These are phyloP conservation scores for Apodemus agrarius DNA, from an alignment of 2,797 vertebrate species.

Conservation along the genomic window DNA sequence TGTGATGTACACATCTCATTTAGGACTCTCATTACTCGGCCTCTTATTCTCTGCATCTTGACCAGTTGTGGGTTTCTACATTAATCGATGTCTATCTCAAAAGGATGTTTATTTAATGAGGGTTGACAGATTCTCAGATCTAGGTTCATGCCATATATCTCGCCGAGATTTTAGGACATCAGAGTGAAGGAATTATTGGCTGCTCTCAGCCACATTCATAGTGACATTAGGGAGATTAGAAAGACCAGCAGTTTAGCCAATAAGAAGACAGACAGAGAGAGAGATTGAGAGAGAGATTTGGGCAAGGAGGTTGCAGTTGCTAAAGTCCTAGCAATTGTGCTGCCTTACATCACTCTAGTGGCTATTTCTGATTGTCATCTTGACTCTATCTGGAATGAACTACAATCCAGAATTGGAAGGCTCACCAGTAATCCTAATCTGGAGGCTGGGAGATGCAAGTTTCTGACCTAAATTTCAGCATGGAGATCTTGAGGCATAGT, in stretches of 20 bases:
- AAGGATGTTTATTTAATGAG: neutral
- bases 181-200: neutral
- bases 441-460: too few species aligned
- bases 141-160: neutral
- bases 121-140: neutral
- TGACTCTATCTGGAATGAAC: too few species aligned
- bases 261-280: neutral
- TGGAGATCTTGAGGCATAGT: too few species aligned
- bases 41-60: neutral
- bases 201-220: neutral
- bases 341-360: neutral
- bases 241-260: neutral
- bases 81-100: neutral
- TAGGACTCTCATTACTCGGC: neutral
- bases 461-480: too few species aligned
- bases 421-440: too few species aligned
- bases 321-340: neutral
- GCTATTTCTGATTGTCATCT: too few species aligned
- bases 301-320: neutral
- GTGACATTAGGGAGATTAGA: neutral
- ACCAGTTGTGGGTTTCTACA: neutral
- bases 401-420: too few species aligned
- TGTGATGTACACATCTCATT: neutral
- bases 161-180: neutral
- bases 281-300: too few species aligned